Base-by-base conservation (phyloP, 1,140 invertebrate species). In the Ceratina japonica region DNA sequence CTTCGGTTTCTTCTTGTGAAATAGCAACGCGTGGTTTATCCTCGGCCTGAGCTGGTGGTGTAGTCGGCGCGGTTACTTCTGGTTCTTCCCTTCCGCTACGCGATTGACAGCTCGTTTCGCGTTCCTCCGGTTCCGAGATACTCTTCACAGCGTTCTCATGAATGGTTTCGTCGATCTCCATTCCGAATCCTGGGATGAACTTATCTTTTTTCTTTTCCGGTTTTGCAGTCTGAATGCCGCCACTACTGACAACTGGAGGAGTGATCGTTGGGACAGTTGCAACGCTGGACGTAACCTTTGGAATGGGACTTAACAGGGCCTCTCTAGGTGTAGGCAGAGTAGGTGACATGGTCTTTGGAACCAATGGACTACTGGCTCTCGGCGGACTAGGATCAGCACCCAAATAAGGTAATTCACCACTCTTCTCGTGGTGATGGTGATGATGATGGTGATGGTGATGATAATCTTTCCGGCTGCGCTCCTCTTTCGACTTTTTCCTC, bases 1-100 rank as follows among this genome's bases (percentile, higher is more conserved):
- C 97, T 88, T 97, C 97, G 0, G 97, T 98, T 92, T 98, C 97
- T 92, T 98, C 97, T 91, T 98, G 97, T 0, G 97, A 98, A 83
- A 98, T 98, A 0, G 97, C 94, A 1, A 96, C 95, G 59, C 97
- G 93, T 0, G 96, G 95, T 87, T 97, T 97, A 80, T 97, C 96
- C 79, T 96, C 95, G 1, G 92, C 86, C 85, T 95, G 89, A 2
- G 89, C 78, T 0, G 91, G 90, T 44, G 90, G 89, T 7, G 89
- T 88, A 8, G 86, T 81, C 0, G 89, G 73, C 0, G 85, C 79
- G 4, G 87, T 59, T 70, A 86, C 86, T 51, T 93, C 91, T 7
- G 87, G 56, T 44, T 91, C 89, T 44, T 92, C 88, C 79, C 91
- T 84, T 51, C 82, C 87, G 37, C 68, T 80, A 15, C 89, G 84